These are phyloP conservation scores for Pocillopora grandis DNA, from an alignment of 92 coral and sea anemone species.

Conservation along the genomic window DNA sequence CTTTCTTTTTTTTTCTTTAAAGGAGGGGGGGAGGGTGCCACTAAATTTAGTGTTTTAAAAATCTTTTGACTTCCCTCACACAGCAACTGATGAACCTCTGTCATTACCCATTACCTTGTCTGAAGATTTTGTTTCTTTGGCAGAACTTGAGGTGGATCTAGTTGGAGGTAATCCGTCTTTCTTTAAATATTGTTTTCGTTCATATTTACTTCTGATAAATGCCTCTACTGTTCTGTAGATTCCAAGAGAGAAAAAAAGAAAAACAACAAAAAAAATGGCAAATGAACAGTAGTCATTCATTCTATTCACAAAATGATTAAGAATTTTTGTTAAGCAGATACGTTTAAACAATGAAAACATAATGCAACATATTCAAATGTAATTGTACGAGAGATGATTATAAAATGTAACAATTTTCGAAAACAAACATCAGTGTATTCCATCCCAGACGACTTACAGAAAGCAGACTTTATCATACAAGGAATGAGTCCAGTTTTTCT, in stretches of 20 bases:
- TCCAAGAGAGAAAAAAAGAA: conserved; percentile 13
- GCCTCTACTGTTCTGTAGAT: conserved; percentile 77
- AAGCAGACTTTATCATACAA: no score
- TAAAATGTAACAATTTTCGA: no score
- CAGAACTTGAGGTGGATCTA: conserved; percentile 16
- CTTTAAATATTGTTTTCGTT: conserved; percentile 82
- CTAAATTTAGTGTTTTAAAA: no score
- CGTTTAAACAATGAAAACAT: no score
- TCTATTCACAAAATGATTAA: not conserved
- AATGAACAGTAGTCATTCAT: conserved; percentile 25
- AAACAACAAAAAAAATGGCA: conserved; percentile 10
- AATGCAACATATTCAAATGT: no score
- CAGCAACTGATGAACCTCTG: no score
- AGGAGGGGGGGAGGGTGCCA: no score
- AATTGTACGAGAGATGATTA: no score
- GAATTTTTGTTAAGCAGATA: not conserved
- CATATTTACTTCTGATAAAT: conserved; percentile 93
- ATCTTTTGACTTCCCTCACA: no score
- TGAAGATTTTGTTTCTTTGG: conserved; percentile 41
- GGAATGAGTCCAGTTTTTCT: not conserved
- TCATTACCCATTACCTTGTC: conserved; percentile 68
- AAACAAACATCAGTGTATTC: no score
- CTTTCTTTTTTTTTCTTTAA: no score
- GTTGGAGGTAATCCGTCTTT: conserved; percentile 92
- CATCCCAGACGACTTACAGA: no score